These are phyloP conservation scores for Steinernema scapterisci DNA, from an alignment of 2,888 invertebrate genomes.

Conservation along the genomic window DNA sequence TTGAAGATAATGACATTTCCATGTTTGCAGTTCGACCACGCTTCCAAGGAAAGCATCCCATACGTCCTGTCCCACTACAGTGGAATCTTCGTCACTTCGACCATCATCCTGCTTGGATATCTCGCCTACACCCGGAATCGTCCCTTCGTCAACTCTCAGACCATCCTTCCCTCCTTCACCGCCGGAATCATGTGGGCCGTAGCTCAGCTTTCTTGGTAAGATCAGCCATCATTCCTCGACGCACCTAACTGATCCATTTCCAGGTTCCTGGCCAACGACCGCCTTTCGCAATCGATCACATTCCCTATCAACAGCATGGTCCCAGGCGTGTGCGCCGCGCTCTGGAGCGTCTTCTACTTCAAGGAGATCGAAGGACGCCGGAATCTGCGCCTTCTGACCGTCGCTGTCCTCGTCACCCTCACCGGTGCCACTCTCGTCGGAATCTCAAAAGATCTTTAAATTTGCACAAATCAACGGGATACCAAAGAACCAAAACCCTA, in stretches of 20 bases:
- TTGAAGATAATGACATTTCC: no score
- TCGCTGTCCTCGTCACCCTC: slow-evolving; percentile 59
- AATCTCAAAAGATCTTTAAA: slow-evolving; percentile 53
- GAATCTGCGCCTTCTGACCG: slow-evolving; percentile 53
- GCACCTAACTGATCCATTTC: slow-evolving; percentile 3
- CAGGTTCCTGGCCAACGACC: slow-evolving; percentile 70
- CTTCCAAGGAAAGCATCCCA: slow-evolving; percentile 53
- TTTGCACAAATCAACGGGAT: background rate
- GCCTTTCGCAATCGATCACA: slow-evolving; percentile 70
- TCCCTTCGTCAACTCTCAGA: slow-evolving; percentile 68
- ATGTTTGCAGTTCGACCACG: slow-evolving; percentile 45
- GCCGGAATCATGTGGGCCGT: slow-evolving; percentile 71
- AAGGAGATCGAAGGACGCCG: slow-evolving; percentile 68
- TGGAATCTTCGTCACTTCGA: slow-evolving; percentile 69
- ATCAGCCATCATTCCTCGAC: background rate
- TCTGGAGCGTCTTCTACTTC: slow-evolving; percentile 70
- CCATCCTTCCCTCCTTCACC: slow-evolving; percentile 69
- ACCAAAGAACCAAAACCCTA: no score
- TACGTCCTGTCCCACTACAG: slow-evolving; percentile 71
- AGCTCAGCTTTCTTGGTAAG: slow-evolving; percentile 69
- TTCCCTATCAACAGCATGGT: slow-evolving; percentile 71
- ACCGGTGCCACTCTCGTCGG: slow-evolving; percentile 61
- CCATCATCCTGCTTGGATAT: slow-evolving; percentile 69
- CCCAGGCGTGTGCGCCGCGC: slow-evolving; percentile 69
- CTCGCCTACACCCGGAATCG: slow-evolving; percentile 66